A percentile compares a stretch with the other conserved stretches of the same genome.
phyloP scores from a whole-genome alignment of 2,888 invertebrate species.

The Sarcophaga subvicina region DNA sequence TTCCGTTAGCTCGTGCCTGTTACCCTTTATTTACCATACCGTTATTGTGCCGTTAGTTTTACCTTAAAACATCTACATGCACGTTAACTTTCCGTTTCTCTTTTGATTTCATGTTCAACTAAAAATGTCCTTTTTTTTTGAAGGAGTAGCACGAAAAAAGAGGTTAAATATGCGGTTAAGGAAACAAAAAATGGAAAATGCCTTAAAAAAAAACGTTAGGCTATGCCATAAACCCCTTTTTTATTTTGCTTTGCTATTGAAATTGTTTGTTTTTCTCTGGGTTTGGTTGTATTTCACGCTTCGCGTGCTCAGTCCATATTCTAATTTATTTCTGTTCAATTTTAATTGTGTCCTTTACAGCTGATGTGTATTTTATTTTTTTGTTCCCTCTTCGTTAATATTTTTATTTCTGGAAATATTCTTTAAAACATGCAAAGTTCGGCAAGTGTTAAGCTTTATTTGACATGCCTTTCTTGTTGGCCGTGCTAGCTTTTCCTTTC shows the following conservation, averaged over 20 bases:
- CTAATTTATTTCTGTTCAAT: slow-evolving; percentile 61
- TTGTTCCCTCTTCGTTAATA: not conserved
- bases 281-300: slow-evolving; percentile 55
- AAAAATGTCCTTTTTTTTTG: not conserved
- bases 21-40: slow-evolving; percentile 45
- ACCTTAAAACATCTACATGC: slow-evolving; percentile 22
- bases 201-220: too few species aligned
- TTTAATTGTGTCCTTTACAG: slow-evolving; percentile 61
- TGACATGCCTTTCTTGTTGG: slow-evolving; percentile 52
- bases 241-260: slow-evolving; percentile 4
- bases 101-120: slow-evolving; percentile 2
- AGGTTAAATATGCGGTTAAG: slow-evolving; percentile 59
- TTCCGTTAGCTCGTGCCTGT: not conserved
- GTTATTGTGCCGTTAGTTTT: slow-evolving; percentile 18
- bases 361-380: slow-evolving; percentile 31
- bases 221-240: slow-evolving; percentile 63
- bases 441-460: slow-evolving; percentile 62
- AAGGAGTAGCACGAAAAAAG: not conserved
- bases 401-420: slow-evolving; percentile 8
- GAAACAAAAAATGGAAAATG: not conserved
- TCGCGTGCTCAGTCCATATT: slow-evolving; percentile 62
- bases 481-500: slow-evolving; percentile 27
- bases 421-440: slow-evolving; percentile 57
- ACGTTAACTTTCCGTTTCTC: not conserved
- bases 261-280: slow-evolving; percentile 4